phyloP scores from a whole-genome alignment of 2,888 invertebrate genomes.

The Netelia inedita region DNA sequence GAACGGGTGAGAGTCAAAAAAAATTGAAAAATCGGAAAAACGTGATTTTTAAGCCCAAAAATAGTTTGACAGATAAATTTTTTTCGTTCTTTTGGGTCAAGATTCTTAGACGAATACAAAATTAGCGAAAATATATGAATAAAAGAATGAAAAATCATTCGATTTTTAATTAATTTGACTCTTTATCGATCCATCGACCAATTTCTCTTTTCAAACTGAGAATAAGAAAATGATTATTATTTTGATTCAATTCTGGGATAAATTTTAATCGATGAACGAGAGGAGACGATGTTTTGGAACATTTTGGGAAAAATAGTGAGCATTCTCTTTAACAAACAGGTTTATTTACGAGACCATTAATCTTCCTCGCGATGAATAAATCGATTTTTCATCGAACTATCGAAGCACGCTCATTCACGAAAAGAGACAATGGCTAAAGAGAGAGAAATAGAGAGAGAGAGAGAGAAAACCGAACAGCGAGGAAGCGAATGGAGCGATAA shows the following conservation, averaged over 20 bases:
- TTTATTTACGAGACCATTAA: background rate
- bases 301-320: too few species aligned
- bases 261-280: too few species aligned
- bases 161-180: too few species aligned
- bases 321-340: background rate
- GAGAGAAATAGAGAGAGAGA: background rate
- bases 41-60: background rate
- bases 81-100: background rate
- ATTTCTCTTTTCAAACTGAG: too few species aligned
- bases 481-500: slow-evolving; percentile 70
- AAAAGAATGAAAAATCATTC: too few species aligned
- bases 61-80: too few species aligned
- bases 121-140: too few species aligned
- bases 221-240: too few species aligned
- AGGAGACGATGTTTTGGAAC: too few species aligned
- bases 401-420: background rate
- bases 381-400: slow-evolving; percentile 7
- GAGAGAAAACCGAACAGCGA: slow-evolving; percentile 13
- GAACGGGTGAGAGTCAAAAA: slow-evolving; percentile 2
- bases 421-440: slow-evolving; percentile 7
- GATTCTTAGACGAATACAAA: too few species aligned
- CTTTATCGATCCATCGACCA: too few species aligned
- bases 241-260: too few species aligned
- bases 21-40: background rate
- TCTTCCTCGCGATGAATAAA: background rate